Percentiles rank a stretch among this genome's conserved stretches.
Evolutionary conservation across 2,888 invertebrate species (phyloP).

Genomic region (Cantharis nigra): DNA sequence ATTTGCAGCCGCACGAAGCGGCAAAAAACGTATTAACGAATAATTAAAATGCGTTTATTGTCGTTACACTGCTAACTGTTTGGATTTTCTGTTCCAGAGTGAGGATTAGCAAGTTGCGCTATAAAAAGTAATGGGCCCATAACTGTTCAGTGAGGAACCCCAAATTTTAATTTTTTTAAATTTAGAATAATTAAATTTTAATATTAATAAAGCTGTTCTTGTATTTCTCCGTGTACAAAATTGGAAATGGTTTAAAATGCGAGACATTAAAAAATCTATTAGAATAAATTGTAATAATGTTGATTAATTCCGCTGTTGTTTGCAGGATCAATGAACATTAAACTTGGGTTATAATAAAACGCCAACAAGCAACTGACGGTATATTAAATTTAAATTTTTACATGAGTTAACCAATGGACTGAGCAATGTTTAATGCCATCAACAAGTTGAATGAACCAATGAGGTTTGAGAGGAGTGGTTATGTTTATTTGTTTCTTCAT

Average conservation of each 20-base stretch:
- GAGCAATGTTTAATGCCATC: conserved; percentile 53
- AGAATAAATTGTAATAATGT: background rate
- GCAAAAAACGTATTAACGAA: background rate
- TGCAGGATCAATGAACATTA: background rate
- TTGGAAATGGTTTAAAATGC: background rate
- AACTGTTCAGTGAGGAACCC: background rate
- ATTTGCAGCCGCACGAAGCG: background rate
- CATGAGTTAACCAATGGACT: conserved; percentile 56
- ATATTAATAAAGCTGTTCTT: background rate
- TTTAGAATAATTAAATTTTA: background rate
- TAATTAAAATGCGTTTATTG: background rate
- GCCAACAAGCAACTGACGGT: conserved; percentile 32
- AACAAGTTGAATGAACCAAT: conserved; percentile 48
- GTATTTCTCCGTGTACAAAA: background rate
- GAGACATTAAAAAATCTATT: background rate
- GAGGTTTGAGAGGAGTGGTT: conserved; percentile 49
- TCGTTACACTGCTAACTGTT: no score
- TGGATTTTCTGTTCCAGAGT: no score
- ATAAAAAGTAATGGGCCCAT: no score
- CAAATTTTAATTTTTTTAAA: no score
- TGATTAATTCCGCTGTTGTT: background rate
- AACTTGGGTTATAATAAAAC: conserved; percentile 7
- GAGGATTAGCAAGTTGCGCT: no score
- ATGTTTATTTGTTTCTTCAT: conserved; percentile 54
- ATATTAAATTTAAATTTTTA: conserved; percentile 58